Percentiles rank a stretch among this genome's conserved stretches.
phyloP scores from a whole-genome alignment of 2,113 vertebrate species.

The Nestor notabilis region DNA sequence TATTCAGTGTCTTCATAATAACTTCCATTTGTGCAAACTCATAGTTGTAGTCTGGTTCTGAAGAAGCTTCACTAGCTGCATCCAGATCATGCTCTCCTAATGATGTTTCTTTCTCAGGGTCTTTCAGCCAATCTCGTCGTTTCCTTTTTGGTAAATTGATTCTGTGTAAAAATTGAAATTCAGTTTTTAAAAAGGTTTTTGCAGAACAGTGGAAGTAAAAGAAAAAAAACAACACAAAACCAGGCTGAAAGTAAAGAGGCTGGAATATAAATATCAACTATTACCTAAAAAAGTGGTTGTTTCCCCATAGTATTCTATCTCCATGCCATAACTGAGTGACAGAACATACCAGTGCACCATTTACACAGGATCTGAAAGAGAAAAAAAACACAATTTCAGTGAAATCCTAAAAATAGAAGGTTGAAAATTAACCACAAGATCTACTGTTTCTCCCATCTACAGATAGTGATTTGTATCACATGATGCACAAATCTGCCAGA shows the following conservation, averaged over 20 bases:
- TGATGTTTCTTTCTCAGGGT: constrained; percentile 86
- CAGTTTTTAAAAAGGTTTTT: background rate
- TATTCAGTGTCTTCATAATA: constrained; percentile 97
- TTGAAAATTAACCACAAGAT: background rate
- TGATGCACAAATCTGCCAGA: background rate
- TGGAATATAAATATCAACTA: background rate
- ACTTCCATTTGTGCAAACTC: constrained; percentile 99
- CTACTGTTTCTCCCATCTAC: background rate
- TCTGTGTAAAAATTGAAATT: constrained; percentile 69
- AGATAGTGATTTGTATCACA: background rate
- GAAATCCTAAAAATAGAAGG: background rate
- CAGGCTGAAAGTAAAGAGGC: background rate
- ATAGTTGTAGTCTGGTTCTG: constrained; percentile 96
- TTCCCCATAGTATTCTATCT: constrained; percentile 97
- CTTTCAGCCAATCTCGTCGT: constrained; percentile 91
- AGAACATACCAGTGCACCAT: constrained; percentile 85
- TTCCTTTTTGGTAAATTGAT: constrained; percentile 96
- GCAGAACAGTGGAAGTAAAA: background rate
- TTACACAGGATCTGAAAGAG: constrained; percentile 90
- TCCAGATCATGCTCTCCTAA: constrained; percentile 88
- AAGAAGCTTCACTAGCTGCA: constrained; percentile 96
- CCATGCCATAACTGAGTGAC: constrained; percentile 93
- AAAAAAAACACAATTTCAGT: background rate
- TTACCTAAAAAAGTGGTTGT: constrained; percentile 99
- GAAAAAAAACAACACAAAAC: background rate